Conservation (phyloP, 92 coral and sea anemone species). For the Epizoanthus scotinus region DNA sequence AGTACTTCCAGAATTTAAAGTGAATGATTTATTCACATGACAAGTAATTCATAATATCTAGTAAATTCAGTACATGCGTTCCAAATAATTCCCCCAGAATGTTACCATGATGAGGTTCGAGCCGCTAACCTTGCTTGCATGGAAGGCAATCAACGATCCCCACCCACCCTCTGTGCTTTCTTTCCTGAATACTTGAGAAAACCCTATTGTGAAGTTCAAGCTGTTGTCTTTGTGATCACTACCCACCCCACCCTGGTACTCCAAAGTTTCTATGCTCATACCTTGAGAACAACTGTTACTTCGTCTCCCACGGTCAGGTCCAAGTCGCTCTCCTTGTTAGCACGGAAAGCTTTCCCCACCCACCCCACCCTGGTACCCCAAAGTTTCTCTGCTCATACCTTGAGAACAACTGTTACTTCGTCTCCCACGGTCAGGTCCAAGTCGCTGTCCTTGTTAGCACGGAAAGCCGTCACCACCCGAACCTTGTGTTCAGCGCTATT, state of each 20-base stretch:
- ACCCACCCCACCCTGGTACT: neutral
- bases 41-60: too few species aligned
- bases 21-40: too few species aligned
- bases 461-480: conserved; percentile 78
- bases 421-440: conserved; percentile 83
- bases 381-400: conserved; percentile 38
- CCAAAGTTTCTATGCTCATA: neutral
- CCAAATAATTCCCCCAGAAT: too few species aligned
- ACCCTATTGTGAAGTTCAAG: conserved; percentile 76
- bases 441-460: conserved; percentile 61
- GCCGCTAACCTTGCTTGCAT: too few species aligned
- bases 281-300: conserved; percentile 64
- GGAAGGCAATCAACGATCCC: too few species aligned
- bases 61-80: too few species aligned
- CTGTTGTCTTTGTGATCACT: conserved; percentile 48
- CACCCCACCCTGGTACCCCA: neutral
- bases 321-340: conserved; percentile 52
- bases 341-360: conserved; percentile 61
- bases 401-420: conserved; percentile 68
- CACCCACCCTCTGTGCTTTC: too few species aligned
- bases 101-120: too few species aligned
- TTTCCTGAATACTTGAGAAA: too few species aligned
- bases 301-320: conserved; percentile 83
- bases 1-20: too few species aligned
- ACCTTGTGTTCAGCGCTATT: conserved; percentile 68